Evolutionary conservation across 1,140 invertebrate genomes (phyloP).

Genomic region (Steinernema khuongi): DNA sequence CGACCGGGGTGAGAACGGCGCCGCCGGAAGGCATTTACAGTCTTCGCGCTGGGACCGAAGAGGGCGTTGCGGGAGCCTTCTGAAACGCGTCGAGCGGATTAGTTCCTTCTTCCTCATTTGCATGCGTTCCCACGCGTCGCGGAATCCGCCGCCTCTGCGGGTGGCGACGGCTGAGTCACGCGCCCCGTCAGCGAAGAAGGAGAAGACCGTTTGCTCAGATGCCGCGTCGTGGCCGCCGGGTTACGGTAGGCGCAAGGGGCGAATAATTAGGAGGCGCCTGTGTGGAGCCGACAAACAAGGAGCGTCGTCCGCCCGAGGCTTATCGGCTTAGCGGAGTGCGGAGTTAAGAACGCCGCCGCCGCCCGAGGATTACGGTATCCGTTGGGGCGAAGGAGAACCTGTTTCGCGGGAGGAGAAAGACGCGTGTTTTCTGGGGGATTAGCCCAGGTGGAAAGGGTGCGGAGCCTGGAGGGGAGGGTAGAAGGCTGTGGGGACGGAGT

Average conservation of each 20-base stretch:
- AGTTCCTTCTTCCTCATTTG: background rate
- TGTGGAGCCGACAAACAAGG: background rate
- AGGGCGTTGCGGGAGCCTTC: slow-evolving; percentile 1
- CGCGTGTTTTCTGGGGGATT: background rate
- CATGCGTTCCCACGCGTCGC: background rate
- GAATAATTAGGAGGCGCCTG: background rate
- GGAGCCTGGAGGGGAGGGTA: background rate
- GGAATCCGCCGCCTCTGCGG: background rate
- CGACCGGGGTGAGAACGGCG: slow-evolving; percentile 23
- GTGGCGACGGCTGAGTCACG: slow-evolving; percentile 6
- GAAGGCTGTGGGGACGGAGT: background rate
- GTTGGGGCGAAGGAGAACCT: background rate
- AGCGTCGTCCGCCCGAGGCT: background rate
- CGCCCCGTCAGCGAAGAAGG: background rate
- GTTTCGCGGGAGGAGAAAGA: background rate
- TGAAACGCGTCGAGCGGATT: slow-evolving; percentile 6
- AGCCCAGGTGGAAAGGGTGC: background rate
- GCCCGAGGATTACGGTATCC: background rate
- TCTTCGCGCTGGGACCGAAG: background rate
- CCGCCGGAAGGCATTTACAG: slow-evolving; percentile 34
- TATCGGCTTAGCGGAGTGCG: slow-evolving; percentile 3
- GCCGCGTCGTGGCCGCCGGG: background rate
- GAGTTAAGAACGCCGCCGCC: background rate
- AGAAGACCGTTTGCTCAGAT: background rate
- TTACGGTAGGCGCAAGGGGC: background rate